These are phyloP conservation scores for Bucco capensis DNA, from an alignment of 2,113 vertebrate species.

Conservation along the genomic window DNA sequence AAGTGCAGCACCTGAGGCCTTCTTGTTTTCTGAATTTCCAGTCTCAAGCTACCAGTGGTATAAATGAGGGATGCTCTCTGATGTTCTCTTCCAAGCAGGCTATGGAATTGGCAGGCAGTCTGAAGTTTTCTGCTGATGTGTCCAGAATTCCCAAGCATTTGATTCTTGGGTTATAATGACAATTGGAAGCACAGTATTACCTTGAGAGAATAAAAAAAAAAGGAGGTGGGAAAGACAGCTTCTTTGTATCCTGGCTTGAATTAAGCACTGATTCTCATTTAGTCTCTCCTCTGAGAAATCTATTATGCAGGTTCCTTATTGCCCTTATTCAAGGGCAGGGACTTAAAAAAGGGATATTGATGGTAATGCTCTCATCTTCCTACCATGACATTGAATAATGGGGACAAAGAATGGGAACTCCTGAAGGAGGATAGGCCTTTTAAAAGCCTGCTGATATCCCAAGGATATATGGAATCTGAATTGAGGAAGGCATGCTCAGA, in stretches of 20 bases:
- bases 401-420: constrained; percentile 62
- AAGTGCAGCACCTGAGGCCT: constrained; percentile 65
- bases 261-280: constrained; percentile 27
- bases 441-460: constrained; percentile 61
- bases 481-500: not conserved
- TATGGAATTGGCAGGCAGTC: constrained; percentile 72
- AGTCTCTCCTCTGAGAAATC: constrained; percentile 21
- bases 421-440: constrained; percentile 57
- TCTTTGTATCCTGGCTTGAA: constrained; percentile 42
- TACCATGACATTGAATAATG: constrained; percentile 65
- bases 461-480: not conserved
- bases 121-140: constrained; percentile 71
- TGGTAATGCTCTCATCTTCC: constrained; percentile 53
- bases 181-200: constrained; percentile 65
- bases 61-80: constrained; percentile 74
- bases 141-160: constrained; percentile 78
- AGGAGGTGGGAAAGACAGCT: constrained; percentile 42
- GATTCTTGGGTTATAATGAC: constrained; percentile 64
- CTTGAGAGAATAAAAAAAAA: constrained; percentile 53
- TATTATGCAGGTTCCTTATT: constrained; percentile 18
- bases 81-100: constrained; percentile 66
- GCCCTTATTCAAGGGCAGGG: constrained; percentile 71
- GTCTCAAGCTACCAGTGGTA: constrained; percentile 64
- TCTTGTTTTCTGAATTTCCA: constrained; percentile 67
- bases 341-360: constrained; percentile 69